These are phyloP conservation scores for Papilio helenus DNA, from an alignment of 1,140 invertebrate species.

Conservation along the genomic window DNA sequence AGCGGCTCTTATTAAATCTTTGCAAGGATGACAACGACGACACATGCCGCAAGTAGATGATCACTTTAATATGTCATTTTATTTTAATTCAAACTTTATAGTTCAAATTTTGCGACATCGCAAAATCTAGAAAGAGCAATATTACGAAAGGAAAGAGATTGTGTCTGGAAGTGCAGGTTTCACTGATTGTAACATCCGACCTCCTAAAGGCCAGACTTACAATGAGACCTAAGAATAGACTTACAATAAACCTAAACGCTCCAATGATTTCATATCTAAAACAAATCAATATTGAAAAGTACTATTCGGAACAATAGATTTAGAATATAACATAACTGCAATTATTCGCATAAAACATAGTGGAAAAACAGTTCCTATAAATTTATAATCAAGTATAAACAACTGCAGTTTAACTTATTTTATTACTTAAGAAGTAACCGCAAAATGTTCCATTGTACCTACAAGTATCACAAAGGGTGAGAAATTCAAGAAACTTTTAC, in stretches of 20 bases:
- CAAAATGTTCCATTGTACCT: background rate
- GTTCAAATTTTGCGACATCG: background rate
- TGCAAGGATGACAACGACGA: too few relatives aligned
- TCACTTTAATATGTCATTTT: background rate
- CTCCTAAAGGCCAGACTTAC: background rate
- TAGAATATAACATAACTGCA: background rate
- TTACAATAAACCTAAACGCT: conserved; percentile 12
- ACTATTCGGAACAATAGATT: background rate
- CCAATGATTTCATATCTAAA: background rate
- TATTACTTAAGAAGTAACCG: too few relatives aligned
- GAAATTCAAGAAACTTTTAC: background rate
- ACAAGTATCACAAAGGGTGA: too few relatives aligned
- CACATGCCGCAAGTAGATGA: too few relatives aligned
- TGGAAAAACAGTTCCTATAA: background rate
- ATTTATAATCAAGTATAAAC: background rate
- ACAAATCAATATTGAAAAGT: background rate
- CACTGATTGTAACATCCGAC: background rate
- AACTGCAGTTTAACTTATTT: too few relatives aligned
- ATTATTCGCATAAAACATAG: too few relatives aligned
- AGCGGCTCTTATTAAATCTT: too few relatives aligned
- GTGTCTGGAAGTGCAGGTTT: background rate
- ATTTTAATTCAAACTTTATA: too few relatives aligned
- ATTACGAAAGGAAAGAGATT: background rate
- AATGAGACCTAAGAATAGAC: background rate
- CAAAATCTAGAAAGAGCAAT: background rate